Conservation (phyloP, 2,888 invertebrate genomes). For the Orthosia gothica region DNA sequence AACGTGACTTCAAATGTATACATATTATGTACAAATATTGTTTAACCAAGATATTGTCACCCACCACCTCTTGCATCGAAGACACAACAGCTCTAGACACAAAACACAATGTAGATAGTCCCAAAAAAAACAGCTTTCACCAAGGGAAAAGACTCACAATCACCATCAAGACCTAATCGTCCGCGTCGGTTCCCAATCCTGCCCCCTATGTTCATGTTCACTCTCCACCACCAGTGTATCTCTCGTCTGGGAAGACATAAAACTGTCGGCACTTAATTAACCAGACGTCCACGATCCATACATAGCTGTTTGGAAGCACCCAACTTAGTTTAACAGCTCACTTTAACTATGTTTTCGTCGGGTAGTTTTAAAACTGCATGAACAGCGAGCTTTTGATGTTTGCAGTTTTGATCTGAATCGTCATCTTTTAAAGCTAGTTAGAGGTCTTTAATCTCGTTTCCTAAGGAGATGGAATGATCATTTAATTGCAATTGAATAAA, state of each 20-base stretch:
- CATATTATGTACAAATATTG: no score
- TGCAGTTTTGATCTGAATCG: conserved; percentile 1
- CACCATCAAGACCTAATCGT: conserved; percentile 13
- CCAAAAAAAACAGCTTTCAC: neutral
- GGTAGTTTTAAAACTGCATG: conserved; percentile 12
- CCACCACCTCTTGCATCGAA: neutral
- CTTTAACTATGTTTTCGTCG: conserved; percentile 36
- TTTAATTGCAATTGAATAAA: no score
- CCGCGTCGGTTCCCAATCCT: conserved; percentile 8
- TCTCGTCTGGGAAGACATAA: conserved; percentile 63
- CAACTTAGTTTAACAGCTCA: conserved; percentile 30
- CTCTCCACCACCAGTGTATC: conserved; percentile 16
- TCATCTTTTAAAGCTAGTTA: neutral
- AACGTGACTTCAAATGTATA: no score
- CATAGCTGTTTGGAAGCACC: conserved; percentile 25
- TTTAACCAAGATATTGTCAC: no score
- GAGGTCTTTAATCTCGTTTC: neutral
- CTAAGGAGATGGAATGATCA: neutral
- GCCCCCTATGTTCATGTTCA: conserved; percentile 33
- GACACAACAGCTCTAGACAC: neutral
- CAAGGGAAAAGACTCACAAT: neutral
- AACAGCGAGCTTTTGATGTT: neutral
- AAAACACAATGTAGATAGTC: neutral
- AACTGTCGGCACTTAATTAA: conserved; percentile 66
- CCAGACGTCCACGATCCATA: conserved; percentile 45